Evolutionary conservation across 92 coral and sea anemone genomes (phyloP), one percentile per base, ranked within the genome.

Genomic region (Epizoanthus stellaris): DNA sequence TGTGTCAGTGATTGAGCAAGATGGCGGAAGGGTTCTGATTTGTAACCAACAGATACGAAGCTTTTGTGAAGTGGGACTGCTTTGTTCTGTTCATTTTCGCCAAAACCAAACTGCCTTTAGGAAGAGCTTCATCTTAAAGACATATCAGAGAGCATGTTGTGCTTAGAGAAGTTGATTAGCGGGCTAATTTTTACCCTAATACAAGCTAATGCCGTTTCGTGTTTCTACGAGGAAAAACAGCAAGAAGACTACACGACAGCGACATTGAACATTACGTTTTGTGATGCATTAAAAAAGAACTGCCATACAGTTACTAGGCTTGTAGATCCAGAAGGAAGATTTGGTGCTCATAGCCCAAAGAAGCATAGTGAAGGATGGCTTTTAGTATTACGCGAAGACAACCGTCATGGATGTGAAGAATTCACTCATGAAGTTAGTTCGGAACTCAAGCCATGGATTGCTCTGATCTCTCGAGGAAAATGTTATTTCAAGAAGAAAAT

Each of bases 401-500:
- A 87, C 77, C 76, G 59, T 23, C 53, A 93, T 65, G 99, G 99
- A 19, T 97, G 99, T 82, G 76, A 81, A 23, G 76, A 86, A 57
- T 94, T 97, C 86, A 80, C 61, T 57, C 73, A 89, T 19, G 61
- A 73, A 38, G 97, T 97, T 19, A 5, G 43, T 40, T 59, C 82
- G 6, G 82, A 88, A 20, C 77, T 49, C 12, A 83, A 45, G 19
- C 99, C 99, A 5, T 93, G 97, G 95, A 88, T 97, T 72, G 97
- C 97, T 68, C 91, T 97, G 54, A 89, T 97, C n/a, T 61, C 59
- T 58, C 76, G 99, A 56, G 99, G 99, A 66, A 76, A 70, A 5
- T 97, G 99, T 85, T 75, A 79, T 2, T 97, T 97, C 75, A 86
- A 85, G 30, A 72, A 82, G 34, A 97, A 97, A 90, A 94, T 97